phyloP scores from a whole-genome alignment of 2,888 invertebrate genomes.

The Branchipolynoe longqiensis region DNA sequence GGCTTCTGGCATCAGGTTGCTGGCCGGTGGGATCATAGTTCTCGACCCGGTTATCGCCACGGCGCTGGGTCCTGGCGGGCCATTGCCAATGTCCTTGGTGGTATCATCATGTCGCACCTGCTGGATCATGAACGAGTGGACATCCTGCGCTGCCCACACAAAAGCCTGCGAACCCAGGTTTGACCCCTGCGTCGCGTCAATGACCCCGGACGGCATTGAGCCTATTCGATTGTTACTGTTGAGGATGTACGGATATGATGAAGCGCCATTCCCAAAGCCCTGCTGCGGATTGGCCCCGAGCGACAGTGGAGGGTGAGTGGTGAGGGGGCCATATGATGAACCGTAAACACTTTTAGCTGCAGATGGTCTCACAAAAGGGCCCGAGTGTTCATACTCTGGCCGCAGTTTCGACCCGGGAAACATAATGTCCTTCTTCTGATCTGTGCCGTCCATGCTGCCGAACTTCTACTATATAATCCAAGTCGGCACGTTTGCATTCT shows the following conservation, averaged over 20 bases:
- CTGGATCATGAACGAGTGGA: constrained; percentile 5
- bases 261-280: neutral
- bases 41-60: no score
- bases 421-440: constrained; percentile 1
- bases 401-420: neutral
- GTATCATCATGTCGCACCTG: constrained; percentile 7
- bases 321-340: neutral
- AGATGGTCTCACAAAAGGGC: constrained; percentile 1
- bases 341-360: constrained; percentile 31
- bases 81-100: no score
- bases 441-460: constrained; percentile 4
- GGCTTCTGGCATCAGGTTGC: no score
- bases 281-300: neutral
- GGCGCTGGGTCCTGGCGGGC: no score
- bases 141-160: constrained; percentile 24
- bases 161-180: neutral
- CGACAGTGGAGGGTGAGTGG: neutral
- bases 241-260: neutral
- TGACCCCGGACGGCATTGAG: neutral
- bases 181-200: neutral
- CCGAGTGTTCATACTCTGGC: neutral
- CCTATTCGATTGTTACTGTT: neutral
- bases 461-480: neutral
- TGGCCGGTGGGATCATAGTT: no score
- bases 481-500: no score